Conservation (phyloP, 2,113 vertebrate genomes). For the Neolamprologus kungweensis region DNA sequence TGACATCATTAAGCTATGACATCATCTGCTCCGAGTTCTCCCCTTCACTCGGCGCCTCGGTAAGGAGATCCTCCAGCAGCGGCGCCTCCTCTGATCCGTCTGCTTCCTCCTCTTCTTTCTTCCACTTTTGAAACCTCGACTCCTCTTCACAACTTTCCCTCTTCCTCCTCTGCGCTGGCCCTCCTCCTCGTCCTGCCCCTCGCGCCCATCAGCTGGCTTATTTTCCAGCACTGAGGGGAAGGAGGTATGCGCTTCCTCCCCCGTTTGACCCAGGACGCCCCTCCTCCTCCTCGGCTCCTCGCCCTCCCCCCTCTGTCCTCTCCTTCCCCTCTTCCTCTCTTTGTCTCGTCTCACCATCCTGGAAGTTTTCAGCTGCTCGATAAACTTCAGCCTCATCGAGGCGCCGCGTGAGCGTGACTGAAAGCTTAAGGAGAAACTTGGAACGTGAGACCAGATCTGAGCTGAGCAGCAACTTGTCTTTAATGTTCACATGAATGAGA, state of each 20-base stretch:
- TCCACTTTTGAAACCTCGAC: not conserved
- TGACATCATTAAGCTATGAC: not conserved
- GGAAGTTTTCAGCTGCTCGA: not conserved
- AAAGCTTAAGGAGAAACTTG: not conserved
- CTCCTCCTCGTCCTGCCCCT: not conserved
- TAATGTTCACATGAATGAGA: not conserved
- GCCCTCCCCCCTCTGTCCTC: not conserved
- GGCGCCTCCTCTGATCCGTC: not conserved
- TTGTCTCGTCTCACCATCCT: constrained; percentile 47
- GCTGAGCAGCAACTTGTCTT: not conserved
- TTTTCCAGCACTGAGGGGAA: constrained; percentile 2
- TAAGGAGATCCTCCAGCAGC: not conserved
- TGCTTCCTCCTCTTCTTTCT: not conserved
- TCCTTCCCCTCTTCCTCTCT: constrained; percentile 44
- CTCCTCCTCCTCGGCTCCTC: constrained; percentile 10
- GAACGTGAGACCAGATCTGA: fast-evolving
- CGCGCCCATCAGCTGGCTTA: constrained; percentile 4
- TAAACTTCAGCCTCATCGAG: not conserved
- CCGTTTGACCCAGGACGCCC: constrained; percentile 2
- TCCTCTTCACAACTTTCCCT: not conserved
- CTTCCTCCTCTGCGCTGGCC: not conserved
- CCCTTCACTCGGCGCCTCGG: not conserved
- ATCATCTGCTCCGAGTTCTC: not conserved
- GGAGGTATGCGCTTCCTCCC: constrained; percentile 44
- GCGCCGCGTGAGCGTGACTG: not conserved